Conservation (phyloP, 2,888 invertebrate species). For the Cyrtodaria siliqua region DNA sequence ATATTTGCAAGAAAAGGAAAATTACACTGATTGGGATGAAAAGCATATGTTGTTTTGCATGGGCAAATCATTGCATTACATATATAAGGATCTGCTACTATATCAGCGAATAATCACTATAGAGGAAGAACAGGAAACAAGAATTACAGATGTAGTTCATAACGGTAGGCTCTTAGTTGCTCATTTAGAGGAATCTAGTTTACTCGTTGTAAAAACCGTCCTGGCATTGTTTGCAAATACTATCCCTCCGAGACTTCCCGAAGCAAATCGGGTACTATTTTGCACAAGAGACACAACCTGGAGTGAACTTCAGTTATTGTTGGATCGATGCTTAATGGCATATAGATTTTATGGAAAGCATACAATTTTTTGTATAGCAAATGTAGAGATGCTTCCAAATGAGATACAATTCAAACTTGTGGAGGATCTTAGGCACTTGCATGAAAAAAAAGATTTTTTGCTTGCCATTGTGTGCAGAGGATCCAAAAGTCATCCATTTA, state of each 20-base stretch:
- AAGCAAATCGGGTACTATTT: conserved; percentile 54
- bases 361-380: conserved; percentile 52
- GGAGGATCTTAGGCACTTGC: conserved; percentile 14
- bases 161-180: conserved; percentile 47
- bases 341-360: not conserved
- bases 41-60: conserved; percentile 16
- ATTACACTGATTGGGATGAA: not conserved
- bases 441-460: conserved; percentile 6
- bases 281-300: conserved; percentile 50
- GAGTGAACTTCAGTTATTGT: conserved; percentile 51
- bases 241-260: conserved; percentile 44
- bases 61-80: conserved; percentile 19
- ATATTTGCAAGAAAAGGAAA: not conserved
- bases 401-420: conserved; percentile 52
- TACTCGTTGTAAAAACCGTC: conserved; percentile 45
- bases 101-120: not conserved
- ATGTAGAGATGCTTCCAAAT: conserved; percentile 51
- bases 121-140: not conserved
- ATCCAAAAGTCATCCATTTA: conserved; percentile 40
- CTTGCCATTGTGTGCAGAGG: conserved; percentile 58
- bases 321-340: conserved; percentile 42
- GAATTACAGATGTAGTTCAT: conserved; percentile 50
- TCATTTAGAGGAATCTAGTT: conserved; percentile 48
- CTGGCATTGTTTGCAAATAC: conserved; percentile 55
- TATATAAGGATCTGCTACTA: not conserved